Evolutionary conservation across 2,888 invertebrate genomes (phyloP), one percentile per base, ranked within the genome.

Genomic region (Actias luna): DNA sequence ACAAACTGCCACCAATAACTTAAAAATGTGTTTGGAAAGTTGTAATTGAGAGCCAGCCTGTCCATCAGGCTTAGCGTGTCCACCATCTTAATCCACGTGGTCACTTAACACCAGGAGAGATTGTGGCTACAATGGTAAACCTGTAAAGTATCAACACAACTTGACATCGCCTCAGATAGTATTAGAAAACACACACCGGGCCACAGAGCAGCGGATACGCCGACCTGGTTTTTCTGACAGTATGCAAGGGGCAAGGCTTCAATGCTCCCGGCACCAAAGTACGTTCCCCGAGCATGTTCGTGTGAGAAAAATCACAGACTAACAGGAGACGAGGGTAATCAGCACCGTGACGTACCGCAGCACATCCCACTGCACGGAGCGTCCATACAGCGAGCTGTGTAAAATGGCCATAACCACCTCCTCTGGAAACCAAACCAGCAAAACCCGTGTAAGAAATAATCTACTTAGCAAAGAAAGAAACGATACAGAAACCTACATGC

Each of bases 281-380:
- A 62, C 78, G 73, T 70, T 91, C 88, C 0, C 92, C 92, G 63
- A 92, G 74, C 92, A 92, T 92, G 71, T 92, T 92, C 10, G 91
- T 92, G 75, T 92, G 92, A 0, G 92, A 92, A 82, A 88, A 92
- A 75, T 92, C 92, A 46, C 92, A 92, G 29, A 92, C 91, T 0
- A 92, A 74, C 52, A 92, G 74, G 8, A 92, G 69, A 0, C 83
- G 79, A 0, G 84, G 79, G 10, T 79, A 76, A 0, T 66, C 66
- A 0, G 68, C 64, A 0, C 89, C 88, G 65, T 90, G 88, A 0
- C 82, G 77, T 0, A 85, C 88, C 0, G 90, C 92, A 0, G 88
- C 90, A 64, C 92, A 92, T 0, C 92, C 92, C 0, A 90, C 85
- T 0, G 87, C 90, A 1, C 82, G 80, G 0, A 92, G 85, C 0